Percentiles rank a stretch among this genome's conserved stretches.
phyloP scores from a whole-genome alignment of 1,140 invertebrate genomes.

The Drusus annulatus region DNA sequence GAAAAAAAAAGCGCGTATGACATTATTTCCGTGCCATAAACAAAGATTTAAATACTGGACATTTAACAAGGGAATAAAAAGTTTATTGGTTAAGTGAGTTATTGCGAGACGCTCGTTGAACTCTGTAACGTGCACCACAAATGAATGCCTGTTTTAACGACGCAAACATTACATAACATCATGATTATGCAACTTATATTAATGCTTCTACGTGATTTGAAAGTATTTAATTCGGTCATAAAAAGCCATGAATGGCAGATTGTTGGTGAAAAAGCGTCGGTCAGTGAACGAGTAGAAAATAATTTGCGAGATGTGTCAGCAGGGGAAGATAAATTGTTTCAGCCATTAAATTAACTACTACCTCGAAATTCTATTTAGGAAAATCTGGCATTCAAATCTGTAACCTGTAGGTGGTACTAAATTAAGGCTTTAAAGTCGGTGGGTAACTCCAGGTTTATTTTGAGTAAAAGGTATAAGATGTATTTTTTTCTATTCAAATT shows the following conservation, averaged over 20 bases:
- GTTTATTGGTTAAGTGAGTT: constrained; percentile 28
- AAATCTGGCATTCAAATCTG: no score
- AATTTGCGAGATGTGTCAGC: no score
- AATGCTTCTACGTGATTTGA: constrained; percentile 1
- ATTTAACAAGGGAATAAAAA: constrained; percentile 15
- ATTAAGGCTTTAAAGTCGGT: no score
- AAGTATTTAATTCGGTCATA: constrained; percentile 9
- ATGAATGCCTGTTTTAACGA: not conserved
- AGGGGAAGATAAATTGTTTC: no score
- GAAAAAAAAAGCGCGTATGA: constrained; percentile 10
- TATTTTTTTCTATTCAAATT: no score
- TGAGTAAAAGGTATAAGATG: no score
- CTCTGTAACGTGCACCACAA: constrained; percentile 4
- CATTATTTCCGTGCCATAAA: constrained; percentile 16
- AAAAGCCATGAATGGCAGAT: not conserved
- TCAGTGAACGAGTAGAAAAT: no score
- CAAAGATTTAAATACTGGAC: constrained; percentile 12
- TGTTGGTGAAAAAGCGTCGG: no score
- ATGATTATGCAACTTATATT: constrained; percentile 12
- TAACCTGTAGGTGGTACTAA: no score
- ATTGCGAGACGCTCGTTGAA: constrained; percentile 9
- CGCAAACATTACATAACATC: constrained; percentile 14
- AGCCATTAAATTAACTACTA: no score
- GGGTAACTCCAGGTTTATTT: no score
- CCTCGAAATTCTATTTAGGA: no score